Base-by-base conservation (phyloP, 2,888 invertebrate genomes). In the Xiphydria camelus region DNA sequence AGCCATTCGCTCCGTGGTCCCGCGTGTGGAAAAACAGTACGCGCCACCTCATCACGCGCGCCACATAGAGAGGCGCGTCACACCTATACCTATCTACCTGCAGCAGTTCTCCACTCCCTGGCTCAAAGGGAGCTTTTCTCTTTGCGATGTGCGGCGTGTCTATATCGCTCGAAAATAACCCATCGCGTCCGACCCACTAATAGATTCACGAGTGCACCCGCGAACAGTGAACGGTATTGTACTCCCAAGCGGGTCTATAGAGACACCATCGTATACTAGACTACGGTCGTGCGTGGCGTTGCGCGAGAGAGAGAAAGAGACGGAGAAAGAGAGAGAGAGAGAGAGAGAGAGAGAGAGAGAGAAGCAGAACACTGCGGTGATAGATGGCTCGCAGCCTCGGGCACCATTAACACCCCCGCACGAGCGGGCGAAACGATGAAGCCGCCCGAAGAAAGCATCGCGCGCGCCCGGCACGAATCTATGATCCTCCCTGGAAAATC, bases 161-260 rank as follows among this genome's bases (percentile, higher is more conserved):
- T n/a, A 31, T 50, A 45, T 51, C 57, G 47, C 51, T 47, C 31
- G 51, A 58, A 53, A 61, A 63, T 61, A 61, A 56, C 57, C 59
- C 58, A 56, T 57, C 58, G 51, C 56, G 64, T 61, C 55, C n/a
- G n/a, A n/a, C n/a, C 56, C 40, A 50, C 56, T 66, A 63, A 67
- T 66, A 68, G 69, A 68, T 67, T 57, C 57, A 57, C 55, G 51
- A 55, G 54, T 56, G 51, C 45, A 55, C 29, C 55, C 56, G 45
- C 38, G 55, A 54, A 49, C 51, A 44, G 41, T 47, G 53, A 44
- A 47, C 21, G 38, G 45, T 45, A 57, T 57, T 57, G 47, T 55
- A 34, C 47, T 53, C 29, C 1, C 29, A 29, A 14, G 6, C 15
- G 15, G 6, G 15, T 12, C 12, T 12, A 29, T 29, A 9, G 29